These are phyloP conservation scores for Fukomys damarensis DNA, from an alignment of 2,113 vertebrate genomes.

Conservation along the genomic window DNA sequence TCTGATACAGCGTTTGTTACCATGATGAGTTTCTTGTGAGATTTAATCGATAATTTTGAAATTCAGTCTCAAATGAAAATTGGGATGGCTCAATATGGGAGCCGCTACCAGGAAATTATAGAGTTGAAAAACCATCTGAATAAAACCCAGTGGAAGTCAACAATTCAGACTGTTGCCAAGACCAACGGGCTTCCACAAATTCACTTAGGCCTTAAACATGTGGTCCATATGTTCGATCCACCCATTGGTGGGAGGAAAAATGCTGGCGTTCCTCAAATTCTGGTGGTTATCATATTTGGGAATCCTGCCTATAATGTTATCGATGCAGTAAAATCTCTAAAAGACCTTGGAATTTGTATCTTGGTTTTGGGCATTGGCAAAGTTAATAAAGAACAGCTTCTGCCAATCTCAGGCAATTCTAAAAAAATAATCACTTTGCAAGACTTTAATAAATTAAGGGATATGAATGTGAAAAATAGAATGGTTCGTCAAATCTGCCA, in stretches of 20 bases:
- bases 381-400: slow-evolving; percentile 70
- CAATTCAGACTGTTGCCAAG: slow-evolving; percentile 61
- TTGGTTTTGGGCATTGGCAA: slow-evolving; percentile 79
- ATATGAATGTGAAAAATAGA: slow-evolving; percentile 76
- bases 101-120: slow-evolving; percentile 70
- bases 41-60: slow-evolving; percentile 75
- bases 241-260: slow-evolving; percentile 71
- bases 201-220: slow-evolving; percentile 67
- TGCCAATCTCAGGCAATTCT: slow-evolving; percentile 77
- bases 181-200: slow-evolving; percentile 26
- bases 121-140: slow-evolving; percentile 47
- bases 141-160: slow-evolving; percentile 57
- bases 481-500: slow-evolving; percentile 79
- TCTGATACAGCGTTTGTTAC: slow-evolving; percentile 69
- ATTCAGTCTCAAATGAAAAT: slow-evolving; percentile 71
- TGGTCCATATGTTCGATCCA: slow-evolving; percentile 61
- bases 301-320: slow-evolving; percentile 56
- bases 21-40: slow-evolving; percentile 79
- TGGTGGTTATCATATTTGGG: slow-evolving; percentile 80
- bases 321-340: slow-evolving; percentile 68
- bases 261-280: slow-evolving; percentile 76
- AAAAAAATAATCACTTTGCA: slow-evolving; percentile 72
- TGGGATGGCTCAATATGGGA: slow-evolving; percentile 81
- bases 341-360: slow-evolving; percentile 73
- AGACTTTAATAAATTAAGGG: slow-evolving; percentile 70